Evolutionary conservation across 1,140 invertebrate genomes (phyloP), one percentile per base, ranked within the genome.

Genomic region (Cherax destructor): DNA sequence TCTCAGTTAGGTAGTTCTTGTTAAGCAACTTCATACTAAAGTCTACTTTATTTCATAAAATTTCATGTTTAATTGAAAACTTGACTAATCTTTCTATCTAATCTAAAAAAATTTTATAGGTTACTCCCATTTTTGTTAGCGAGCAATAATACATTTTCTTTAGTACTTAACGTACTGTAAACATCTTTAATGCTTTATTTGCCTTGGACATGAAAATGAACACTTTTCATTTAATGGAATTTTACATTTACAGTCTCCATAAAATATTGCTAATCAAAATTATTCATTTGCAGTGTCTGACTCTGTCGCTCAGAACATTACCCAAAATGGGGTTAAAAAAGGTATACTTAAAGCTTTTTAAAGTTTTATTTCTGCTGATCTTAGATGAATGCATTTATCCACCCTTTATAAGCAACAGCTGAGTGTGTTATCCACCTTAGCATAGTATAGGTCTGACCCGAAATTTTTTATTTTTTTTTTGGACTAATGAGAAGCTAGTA

Each of bases 261-360:
- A 74, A 74, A 74, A 24, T 30, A 74, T 74, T 30, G 24, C 21
- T 74, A 74, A 74, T 74, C 24, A 74, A 30, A 10, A 24, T 74
- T 91, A 49, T 91, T 85, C 83, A 84, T 91, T 91, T 91, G n/a
- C 89, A 91, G 89, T 78, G 81, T 91, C 83, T 91, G 89, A 91
- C 59, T 85, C 89, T 78, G 89, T 91, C 59, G 83, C 52, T 85
- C 89, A 84, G 83, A 91, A 65, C 89, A 86, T 24, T 78, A 50
- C 89, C 89, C 89, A 91, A 85, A 91, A 91, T 91, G 89, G 89
- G 74, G 83, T 84, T 85, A 85, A 91, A 69, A 91, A 91, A 91
- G 89, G 89, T 91, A 91, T 88, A 80, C 74, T 61, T 52, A 56
- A 59, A 18, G 47, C 59, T 50, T 81, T 69, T 11, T 81, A 65